Base-by-base conservation (phyloP, 2,113 vertebrate genomes). In the Prinia subflava region DNA sequence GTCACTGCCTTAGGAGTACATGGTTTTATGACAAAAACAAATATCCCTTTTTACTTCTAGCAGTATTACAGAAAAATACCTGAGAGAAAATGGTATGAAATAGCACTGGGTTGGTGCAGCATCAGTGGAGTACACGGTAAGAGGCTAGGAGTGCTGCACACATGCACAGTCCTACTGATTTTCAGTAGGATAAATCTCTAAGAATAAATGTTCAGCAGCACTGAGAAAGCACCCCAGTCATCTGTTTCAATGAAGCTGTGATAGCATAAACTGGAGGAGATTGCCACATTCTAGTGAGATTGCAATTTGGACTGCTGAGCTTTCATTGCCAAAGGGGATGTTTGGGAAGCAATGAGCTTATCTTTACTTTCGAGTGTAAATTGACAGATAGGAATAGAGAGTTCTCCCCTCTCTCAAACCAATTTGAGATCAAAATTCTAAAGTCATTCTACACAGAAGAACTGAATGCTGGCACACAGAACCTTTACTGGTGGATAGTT, bases 321-420 rank as follows among this genome's bases (percentile, higher is more conserved):
- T 91, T 93, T 88, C 90, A 79, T 65, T 88, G 86, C 79, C 69
- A 80, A 41, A 90, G 67, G 76, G 62, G 37, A 77, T 79, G 23
- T 65, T 85, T 80, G 46, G 68, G 82, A 93, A 88, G 75, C 35
- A 79, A 69, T 20, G 46, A 80, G 59, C 55, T 82, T 92, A 93
- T 71, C 67, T 93, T 90, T 78, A 80, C 42, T 93, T 96, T 52
- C n/a, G 91, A 92, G 59, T 79, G 59, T 62, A 92, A 95, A 95
- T 77, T 92, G 73, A 84, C 68, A 64, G 47, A 90, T 47, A 85
- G 70, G 30, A 88, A 78, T 52, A 76, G 44, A 83, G 55, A 85
- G 31, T 64, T 79, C 10, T 53, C 5, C 4, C 15, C 52, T 78
- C n/a, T 87, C 31, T 30, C 65, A 76, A 71, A 84, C 27, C 57